These are phyloP conservation scores for Agapostemon virescens DNA, from an alignment of 2,888 invertebrate species.

Conservation along the genomic window DNA sequence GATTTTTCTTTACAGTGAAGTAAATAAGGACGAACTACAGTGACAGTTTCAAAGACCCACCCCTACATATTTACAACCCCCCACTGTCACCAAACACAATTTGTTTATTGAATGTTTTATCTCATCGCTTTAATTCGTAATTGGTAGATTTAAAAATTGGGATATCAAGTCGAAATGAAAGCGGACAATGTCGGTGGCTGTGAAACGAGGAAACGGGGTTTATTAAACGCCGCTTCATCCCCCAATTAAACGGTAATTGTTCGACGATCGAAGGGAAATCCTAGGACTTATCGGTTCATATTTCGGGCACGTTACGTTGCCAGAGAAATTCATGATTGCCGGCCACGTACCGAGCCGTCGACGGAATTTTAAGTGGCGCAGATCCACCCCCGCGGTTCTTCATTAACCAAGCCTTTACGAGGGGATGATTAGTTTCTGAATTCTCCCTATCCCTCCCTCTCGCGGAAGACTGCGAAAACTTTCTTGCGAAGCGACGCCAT, in stretches of 20 bases:
- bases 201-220: not conserved
- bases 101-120: not conserved
- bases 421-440: conserved; percentile 43
- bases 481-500: not conserved
- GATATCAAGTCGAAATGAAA: not conserved
- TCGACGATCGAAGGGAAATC: not conserved
- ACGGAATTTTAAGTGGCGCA: conserved; percentile 43
- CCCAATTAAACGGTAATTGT: not conserved
- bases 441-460: not conserved
- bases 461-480: not conserved
- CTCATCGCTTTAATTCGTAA: not conserved
- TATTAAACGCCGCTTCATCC: not conserved
- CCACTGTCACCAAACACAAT: not conserved
- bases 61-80: not conserved
- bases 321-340: not conserved
- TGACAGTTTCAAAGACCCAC: no score
- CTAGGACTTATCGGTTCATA: not conserved
- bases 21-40: no score
- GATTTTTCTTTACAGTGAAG: no score
- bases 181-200: not conserved
- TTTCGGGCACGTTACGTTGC: not conserved
- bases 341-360: not conserved
- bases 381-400: conserved; percentile 23
- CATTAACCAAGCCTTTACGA: conserved; percentile 44
- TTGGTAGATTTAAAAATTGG: not conserved